Percentiles rank a stretch among this genome's conserved stretches.
phyloP scores from a whole-genome alignment of 2,797 vertebrate genomes.

The Eulemur coronatus region DNA sequence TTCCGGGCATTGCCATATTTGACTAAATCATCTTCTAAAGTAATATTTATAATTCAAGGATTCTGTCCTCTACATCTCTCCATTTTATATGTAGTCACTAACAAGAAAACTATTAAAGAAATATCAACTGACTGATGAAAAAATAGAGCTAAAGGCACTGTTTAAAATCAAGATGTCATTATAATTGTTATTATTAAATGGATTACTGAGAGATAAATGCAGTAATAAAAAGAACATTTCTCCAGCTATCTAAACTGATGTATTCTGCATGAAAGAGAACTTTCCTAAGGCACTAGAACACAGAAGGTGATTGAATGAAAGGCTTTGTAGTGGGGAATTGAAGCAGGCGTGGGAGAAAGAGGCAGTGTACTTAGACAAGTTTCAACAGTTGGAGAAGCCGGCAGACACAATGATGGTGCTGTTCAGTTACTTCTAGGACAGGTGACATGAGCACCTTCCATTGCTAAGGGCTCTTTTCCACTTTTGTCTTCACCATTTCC shows the following conservation, averaged over 20 bases:
- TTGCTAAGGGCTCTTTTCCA: background rate
- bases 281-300: background rate
- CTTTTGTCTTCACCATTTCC: background rate
- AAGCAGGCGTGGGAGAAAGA: background rate
- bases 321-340: background rate
- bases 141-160: background rate
- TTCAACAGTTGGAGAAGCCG: background rate
- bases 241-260: background rate
- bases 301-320: background rate
- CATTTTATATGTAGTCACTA: background rate
- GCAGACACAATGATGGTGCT: fast-evolving
- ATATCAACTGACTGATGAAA: slow-evolving; percentile 12
- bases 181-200: slow-evolving; percentile 44
- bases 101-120: slow-evolving; percentile 20
- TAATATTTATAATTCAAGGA: slow-evolving; percentile 42
- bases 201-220: slow-evolving; percentile 20
- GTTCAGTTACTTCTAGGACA: too few relatives aligned
- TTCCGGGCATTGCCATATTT: background rate
- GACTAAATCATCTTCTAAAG: slow-evolving; percentile 27
- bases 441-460: fast-evolving
- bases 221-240: slow-evolving; percentile 53
- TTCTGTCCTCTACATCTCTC: background rate
- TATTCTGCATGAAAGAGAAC: background rate
- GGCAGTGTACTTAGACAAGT: background rate
- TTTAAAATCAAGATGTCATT: slow-evolving; percentile 46